phyloP scores from a whole-genome alignment of 2,797 vertebrate genomes.

The Basileuterus tristriatus region DNA sequence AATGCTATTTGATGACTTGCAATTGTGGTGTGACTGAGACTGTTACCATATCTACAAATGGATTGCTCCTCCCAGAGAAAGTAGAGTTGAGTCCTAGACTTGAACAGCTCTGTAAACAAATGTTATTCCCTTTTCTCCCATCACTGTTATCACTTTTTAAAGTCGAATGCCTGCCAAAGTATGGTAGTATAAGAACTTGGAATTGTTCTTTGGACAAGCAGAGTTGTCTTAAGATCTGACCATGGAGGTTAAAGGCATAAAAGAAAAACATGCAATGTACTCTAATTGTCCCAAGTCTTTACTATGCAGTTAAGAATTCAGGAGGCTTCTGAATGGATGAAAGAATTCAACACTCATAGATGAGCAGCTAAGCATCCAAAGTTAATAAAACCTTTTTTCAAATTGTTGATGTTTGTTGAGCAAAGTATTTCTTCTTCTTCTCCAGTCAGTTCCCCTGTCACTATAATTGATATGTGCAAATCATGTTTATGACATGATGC shows the following conservation, averaged over 20 bases:
- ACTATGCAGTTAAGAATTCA: neutral
- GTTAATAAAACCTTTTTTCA: neutral
- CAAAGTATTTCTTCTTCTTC: neutral
- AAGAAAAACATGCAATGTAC: neutral
- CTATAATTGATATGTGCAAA: neutral
- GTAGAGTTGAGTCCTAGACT: neutral
- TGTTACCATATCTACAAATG: neutral
- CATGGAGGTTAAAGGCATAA: neutral
- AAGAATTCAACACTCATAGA: neutral
- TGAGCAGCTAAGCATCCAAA: neutral
- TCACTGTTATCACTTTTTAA: neutral
- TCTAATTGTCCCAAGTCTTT: neutral
- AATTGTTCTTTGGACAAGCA: neutral
- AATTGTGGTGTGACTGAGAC: neutral
- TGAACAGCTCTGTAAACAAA: neutral
- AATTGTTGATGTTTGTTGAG: neutral
- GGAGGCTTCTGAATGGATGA: neutral
- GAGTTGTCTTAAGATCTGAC: neutral
- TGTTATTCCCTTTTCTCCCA: neutral
- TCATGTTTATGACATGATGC: neutral
- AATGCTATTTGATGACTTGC: slow-evolving; percentile 17
- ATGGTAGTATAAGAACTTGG: neutral
- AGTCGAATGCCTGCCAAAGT: neutral
- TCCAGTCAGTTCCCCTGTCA: neutral
- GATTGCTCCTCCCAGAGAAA: neutral